Evolutionary conservation across 2,113 vertebrate genomes (phyloP).

Genomic region (Myrmophylax atrothorax): DNA sequence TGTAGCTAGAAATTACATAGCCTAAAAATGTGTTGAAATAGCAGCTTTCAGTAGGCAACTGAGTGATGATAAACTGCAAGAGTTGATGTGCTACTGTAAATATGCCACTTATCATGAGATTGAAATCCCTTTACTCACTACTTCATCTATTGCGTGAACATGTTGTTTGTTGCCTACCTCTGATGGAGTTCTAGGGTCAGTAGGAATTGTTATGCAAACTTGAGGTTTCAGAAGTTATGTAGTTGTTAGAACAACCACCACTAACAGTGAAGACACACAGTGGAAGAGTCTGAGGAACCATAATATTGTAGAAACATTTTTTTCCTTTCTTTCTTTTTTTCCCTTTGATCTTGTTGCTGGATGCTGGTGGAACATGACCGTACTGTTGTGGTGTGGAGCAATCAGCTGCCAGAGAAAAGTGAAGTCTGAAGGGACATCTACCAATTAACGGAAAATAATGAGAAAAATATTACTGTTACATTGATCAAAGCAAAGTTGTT

Average conservation of each 20-base stretch:
- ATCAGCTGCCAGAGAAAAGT: neutral
- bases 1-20: neutral
- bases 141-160: neutral
- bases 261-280: neutral
- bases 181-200: neutral
- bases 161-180: neutral
- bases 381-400: neutral
- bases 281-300: neutral
- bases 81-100: neutral
- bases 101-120: neutral
- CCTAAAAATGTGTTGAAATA: neutral
- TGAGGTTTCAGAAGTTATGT: neutral
- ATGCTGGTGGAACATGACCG: neutral
- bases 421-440: neutral
- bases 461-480: neutral
- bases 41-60: neutral
- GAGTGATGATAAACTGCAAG: neutral
- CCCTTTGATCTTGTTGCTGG: neutral
- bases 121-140: neutral
- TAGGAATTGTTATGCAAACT: neutral
- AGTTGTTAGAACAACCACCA: neutral
- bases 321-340: neutral
- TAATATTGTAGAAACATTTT: neutral
- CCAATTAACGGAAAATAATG: conserved; percentile 52
- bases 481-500: neutral